These are phyloP conservation scores for Ophion ventricosus DNA, from an alignment of 2,888 invertebrate species.

Conservation along the genomic window DNA sequence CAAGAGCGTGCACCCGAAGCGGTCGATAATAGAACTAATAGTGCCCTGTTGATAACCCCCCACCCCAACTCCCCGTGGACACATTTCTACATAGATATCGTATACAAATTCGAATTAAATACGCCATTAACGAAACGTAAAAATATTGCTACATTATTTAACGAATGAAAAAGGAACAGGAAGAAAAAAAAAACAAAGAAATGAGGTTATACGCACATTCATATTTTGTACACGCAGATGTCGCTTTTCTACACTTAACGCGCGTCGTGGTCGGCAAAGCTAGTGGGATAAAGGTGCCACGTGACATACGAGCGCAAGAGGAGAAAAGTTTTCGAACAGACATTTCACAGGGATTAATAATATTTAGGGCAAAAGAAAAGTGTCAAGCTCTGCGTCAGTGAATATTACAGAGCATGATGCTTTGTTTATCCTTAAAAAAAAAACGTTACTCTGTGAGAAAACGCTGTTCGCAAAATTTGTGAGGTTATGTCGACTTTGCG, in stretches of 20 bases:
- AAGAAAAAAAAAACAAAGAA: slow-evolving; percentile 31
- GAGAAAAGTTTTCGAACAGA: background rate
- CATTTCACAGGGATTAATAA: background rate
- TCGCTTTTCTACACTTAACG: slow-evolving; percentile 60
- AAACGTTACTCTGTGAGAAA: background rate
- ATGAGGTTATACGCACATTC: slow-evolving; percentile 48
- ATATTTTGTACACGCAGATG: slow-evolving; percentile 66
- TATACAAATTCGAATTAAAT: slow-evolving; percentile 47
- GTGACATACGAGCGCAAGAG: background rate
- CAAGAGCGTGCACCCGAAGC: slow-evolving; percentile 45
- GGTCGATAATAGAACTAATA: slow-evolving; percentile 53
- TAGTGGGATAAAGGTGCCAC: background rate
- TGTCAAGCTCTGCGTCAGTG: background rate
- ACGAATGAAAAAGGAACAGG: background rate
- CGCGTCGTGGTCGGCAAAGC: slow-evolving; percentile 57
- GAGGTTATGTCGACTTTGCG: background rate
- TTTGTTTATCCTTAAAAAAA: background rate
- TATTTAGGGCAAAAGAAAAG: background rate
- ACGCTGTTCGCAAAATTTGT: background rate
- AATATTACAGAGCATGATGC: background rate
- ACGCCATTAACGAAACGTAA: slow-evolving; percentile 14
- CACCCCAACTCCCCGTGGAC: slow-evolving; percentile 22
- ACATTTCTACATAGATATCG: slow-evolving; percentile 62
- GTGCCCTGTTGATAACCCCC: slow-evolving; percentile 38
- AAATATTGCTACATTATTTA: slow-evolving; percentile 41